Base-by-base conservation (phyloP, 2,797 vertebrate genomes). In the Halcyon chelicuti region DNA sequence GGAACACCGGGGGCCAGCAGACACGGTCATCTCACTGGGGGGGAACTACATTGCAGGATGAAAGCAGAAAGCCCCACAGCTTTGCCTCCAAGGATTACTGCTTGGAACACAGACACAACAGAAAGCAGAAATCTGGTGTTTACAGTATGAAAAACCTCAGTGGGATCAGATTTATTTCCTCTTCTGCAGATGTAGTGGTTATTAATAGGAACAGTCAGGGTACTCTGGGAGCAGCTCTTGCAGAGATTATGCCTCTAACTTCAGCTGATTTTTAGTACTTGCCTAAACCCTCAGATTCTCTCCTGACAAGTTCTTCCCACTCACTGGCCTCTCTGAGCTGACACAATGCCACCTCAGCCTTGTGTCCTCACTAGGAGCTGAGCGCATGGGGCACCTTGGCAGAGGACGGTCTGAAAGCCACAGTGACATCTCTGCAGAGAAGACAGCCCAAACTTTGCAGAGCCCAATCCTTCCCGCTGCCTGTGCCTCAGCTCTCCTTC, bases 161-260 rank as follows among this genome's bases (percentile, higher is more conserved):
- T 61, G 74, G 86, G 51, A 78, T 76, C 33, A 65, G 86, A 47
- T 57, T 76, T 89, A 80, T 93, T 85, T 89, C 57, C 44, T 94
- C 20, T 68, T 79, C 63, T 51, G 68, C 91, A 91, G 79, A 66
- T 77, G 75, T 39, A 70, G 70, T 17, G 21, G 76, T 78, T 95
- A 95, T 95, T 95, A 91, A 94, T 90, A 95, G 93, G 65, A 94
- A 66, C 81, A 83, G 90, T 9, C 67, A 26, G 70, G 40, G 63
- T 68, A 25, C 81, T 72, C 70, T 61, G 29, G 55, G 67, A 93
- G 77, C 85, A 74, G 95, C 71, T 88, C 81, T 73, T 74, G 78
- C 71, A 44, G 77, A 71, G 66, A 81, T 94, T 67, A 83, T 28
- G 47, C 57, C 52, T 85, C 78, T 35, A 66, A 55, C 78, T 91